Conservation (phyloP, 2,113 vertebrate species). For the Conger conger region DNA sequence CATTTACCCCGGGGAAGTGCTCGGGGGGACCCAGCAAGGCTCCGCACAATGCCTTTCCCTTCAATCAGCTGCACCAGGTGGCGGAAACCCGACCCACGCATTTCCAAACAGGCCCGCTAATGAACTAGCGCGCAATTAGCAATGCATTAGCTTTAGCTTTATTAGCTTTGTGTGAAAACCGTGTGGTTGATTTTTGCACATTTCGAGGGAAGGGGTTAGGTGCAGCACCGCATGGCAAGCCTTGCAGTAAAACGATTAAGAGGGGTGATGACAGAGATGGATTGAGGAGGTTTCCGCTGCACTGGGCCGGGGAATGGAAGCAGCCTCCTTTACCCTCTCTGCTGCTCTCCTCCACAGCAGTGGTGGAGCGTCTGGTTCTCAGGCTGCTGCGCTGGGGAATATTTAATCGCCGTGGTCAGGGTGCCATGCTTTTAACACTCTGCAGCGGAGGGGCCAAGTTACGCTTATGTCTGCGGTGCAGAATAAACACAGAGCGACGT, state of each 20-base stretch:
- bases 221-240: background rate
- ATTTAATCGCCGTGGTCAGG: slow-evolving; percentile 14
- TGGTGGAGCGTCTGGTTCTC: background rate
- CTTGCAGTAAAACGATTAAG: background rate
- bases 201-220: background rate
- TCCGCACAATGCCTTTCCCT: background rate
- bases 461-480: background rate
- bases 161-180: background rate
- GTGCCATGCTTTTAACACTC: slow-evolving; percentile 12
- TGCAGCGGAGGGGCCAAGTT: background rate
- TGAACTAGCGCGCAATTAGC: background rate
- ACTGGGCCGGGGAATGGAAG: background rate
- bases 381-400: background rate
- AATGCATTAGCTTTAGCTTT: background rate
- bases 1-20: slow-evolving; percentile 29
- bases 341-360: background rate
- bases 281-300: background rate
- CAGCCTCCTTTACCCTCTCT: background rate
- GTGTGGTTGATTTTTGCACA: background rate
- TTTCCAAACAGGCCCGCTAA: background rate
- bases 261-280: background rate
- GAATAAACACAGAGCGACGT: background rate
- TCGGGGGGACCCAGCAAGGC: slow-evolving; percentile 4
- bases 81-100: background rate
- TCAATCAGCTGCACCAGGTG: background rate